phyloP scores from a whole-genome alignment of 2,888 invertebrate genomes.

The Metopia argyrocephala region DNA sequence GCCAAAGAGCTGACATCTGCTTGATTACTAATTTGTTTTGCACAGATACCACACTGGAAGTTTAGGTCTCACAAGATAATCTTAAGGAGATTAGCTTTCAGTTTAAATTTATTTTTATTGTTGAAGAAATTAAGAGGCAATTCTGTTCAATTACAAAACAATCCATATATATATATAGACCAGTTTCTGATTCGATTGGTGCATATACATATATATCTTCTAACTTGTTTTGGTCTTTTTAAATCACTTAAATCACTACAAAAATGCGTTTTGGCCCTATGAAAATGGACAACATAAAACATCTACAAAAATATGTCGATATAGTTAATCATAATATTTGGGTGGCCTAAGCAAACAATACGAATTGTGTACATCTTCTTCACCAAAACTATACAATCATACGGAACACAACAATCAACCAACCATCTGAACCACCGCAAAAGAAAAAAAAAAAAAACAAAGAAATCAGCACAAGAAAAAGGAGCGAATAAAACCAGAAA shows the following conservation, averaged over 20 bases:
- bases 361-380: conserved; percentile 64
- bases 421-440: conserved; percentile 33
- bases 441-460: conserved; percentile 53
- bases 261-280: conserved; percentile 57
- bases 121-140: too few species aligned
- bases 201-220: too few species aligned
- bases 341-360: conserved; percentile 71
- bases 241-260: conserved; percentile 56
- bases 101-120: too few species aligned
- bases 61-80: too few species aligned
- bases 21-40: too few species aligned
- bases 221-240: too few species aligned
- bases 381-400: background rate
- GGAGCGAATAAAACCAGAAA: conserved; percentile 34
- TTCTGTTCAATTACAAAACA: too few species aligned
- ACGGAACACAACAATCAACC: conserved; percentile 28
- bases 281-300: conserved; percentile 33
- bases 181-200: too few species aligned
- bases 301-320: conserved; percentile 41
- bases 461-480: conserved; percentile 63
- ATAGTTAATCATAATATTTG: conserved; percentile 75
- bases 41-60: too few species aligned
- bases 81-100: too few species aligned
- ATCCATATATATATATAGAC: too few species aligned
- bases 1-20: too few species aligned